Percentiles rank a stretch among this genome's conserved stretches.
Conservation (phyloP, 2,113 vertebrate genomes). For the Scophthalmus maximus region DNA sequence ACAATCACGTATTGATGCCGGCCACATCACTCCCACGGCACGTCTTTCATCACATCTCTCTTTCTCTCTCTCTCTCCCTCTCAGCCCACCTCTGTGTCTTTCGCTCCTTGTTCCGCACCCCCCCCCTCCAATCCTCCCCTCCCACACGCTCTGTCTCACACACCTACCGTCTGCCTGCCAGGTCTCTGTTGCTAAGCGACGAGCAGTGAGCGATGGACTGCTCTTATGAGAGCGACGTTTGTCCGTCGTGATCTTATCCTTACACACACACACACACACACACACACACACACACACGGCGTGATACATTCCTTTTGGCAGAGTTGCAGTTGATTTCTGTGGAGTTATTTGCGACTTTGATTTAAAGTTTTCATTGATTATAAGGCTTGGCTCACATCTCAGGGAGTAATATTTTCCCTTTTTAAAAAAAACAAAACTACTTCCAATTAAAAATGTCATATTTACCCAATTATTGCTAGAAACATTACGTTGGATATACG, state of each 20-base stretch:
- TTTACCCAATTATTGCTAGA: no score
- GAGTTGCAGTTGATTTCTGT: neutral
- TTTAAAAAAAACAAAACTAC: no score
- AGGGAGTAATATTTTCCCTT: neutral
- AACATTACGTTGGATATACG: no score
- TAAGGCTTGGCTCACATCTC: neutral
- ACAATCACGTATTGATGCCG: conserved; percentile 20
- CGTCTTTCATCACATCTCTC: conserved; percentile 19
- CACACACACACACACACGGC: conserved; percentile 2
- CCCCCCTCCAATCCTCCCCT: conserved; percentile 46
- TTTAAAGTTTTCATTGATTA: no score
- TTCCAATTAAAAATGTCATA: no score
- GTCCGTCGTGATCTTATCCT: conserved; percentile 78
- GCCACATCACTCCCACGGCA: conserved; percentile 27
- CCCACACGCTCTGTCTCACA: conserved; percentile 79
- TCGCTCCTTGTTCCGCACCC: conserved; percentile 49
- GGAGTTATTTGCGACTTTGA: no score
- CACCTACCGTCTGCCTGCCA: conserved; percentile 85
- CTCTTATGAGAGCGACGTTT: conserved; percentile 82
- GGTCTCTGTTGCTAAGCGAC: conserved; percentile 87
- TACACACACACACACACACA: conserved; percentile 28
- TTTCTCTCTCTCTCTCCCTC: conserved; percentile 30
- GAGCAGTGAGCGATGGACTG: conserved; percentile 77
- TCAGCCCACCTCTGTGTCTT: conserved; percentile 31
- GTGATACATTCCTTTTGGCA: conserved; percentile 3